phyloP scores from a whole-genome alignment of 2,113 vertebrate genomes.

The Sylvicapra grimmia region DNA sequence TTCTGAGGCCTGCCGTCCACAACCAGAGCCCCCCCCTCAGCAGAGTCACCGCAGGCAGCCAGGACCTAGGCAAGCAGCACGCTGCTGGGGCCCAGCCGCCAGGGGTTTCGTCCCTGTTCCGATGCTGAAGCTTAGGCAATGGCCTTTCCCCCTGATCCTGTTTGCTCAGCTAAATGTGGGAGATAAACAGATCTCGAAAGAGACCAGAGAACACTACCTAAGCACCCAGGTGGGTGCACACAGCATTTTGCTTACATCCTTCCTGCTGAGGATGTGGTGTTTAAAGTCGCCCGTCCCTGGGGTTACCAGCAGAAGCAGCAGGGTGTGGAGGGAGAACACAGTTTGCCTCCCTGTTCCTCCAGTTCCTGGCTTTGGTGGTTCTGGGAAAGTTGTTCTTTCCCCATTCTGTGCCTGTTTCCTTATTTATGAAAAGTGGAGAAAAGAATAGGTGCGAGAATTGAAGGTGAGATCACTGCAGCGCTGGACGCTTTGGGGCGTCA shows the following conservation, averaged over 20 bases:
- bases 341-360: not conserved
- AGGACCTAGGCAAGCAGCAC: not conserved
- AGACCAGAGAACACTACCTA: not conserved
- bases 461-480: rapidly evolving
- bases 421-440: not conserved
- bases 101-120: not conserved
- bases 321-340: not conserved
- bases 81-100: not conserved
- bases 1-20: not conserved
- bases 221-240: too few species aligned
- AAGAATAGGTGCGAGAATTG: not conserved
- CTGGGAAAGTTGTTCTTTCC: not conserved
- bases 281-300: not conserved
- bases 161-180: not conserved
- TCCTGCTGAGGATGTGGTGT: not conserved
- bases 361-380: not conserved
- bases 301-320: not conserved
- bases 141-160: not conserved
- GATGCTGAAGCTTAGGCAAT: not conserved
- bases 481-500: not conserved
- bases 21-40: not conserved
- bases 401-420: not conserved
- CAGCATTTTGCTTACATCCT: not conserved
- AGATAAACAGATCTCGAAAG: not conserved
- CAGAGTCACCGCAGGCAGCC: not conserved